phyloP scores from a whole-genome alignment of 2,113 vertebrate species.

The Eudyptes chrysolophus region DNA sequence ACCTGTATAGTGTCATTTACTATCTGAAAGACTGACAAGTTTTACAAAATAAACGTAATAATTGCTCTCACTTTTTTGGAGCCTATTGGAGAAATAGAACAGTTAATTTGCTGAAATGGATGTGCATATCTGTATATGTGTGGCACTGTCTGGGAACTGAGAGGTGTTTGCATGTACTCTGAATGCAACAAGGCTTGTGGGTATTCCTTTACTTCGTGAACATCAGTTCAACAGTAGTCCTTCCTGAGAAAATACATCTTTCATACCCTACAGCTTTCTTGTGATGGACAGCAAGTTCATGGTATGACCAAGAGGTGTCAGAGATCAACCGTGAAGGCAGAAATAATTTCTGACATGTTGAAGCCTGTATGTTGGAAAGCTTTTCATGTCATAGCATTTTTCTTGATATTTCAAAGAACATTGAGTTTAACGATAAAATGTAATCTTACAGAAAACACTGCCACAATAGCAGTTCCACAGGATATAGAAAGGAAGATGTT shows the following conservation, averaged over 20 bases:
- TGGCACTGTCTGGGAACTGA: background rate
- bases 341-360: background rate
- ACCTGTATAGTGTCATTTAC: background rate
- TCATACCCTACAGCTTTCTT: background rate
- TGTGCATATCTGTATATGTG: background rate
- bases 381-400: background rate
- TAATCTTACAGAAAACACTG: background rate
- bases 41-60: background rate
- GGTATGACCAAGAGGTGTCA: background rate
- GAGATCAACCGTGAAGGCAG: background rate
- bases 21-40: background rate
- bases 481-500: background rate
- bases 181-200: background rate
- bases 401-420: background rate
- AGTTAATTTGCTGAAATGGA: background rate
- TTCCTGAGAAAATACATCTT: background rate
- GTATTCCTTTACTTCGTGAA: background rate
- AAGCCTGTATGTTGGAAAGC: background rate
- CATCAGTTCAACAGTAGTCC: background rate
- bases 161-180: background rate
- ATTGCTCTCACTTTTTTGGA: background rate
- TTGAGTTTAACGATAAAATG: background rate
- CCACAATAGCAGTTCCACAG: background rate
- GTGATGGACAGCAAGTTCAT: background rate
- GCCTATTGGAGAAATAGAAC: background rate